Base-by-base conservation (phyloP, 1,140 invertebrate species). In the Drosophila suzukii region DNA sequence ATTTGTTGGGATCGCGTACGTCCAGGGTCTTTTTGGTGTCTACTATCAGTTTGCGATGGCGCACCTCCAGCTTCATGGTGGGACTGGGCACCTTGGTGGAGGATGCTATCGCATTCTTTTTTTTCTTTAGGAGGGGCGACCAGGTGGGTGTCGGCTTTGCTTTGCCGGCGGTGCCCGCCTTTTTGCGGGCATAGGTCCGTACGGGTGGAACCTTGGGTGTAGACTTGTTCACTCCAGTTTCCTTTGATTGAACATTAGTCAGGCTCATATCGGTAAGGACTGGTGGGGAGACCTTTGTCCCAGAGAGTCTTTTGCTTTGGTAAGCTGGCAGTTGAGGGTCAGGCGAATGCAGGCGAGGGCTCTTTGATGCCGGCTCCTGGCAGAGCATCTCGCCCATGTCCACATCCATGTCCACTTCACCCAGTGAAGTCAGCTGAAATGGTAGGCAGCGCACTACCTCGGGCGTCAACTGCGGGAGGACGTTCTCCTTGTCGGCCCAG, bases 161-260 rank as follows among this genome's bases (percentile, higher is more conserved):
- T 11, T 78, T 51, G 12, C n/a, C 34, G 4, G 43, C 5, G 0
- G 24, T 8, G 2, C 24, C 62, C 2, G 20, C 13, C 4, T 63
- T 79, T 20, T 58, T 61, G 0, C 85, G 81, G 4, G 81, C 46
- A 41, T 91, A 91, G 3, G 90, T 91, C 6, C 78, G 68, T n/a
- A 60, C 13, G 32, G 61, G 53, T n/a, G 62, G 47, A 15, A 59
- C 51, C 36, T 68, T 81, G 15, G 32, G 77, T 46, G 43, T 59
- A 10, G 49, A 53, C 5, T 51, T 59, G 2, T 17, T n/a, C 2
- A 50, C 13, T 3, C 30, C 32, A 0, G 53, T 20, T 12, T 76
- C 56, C 4, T 17, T 41, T 4, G 47, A n/a, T 39, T 62, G 63
- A 4, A 24, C n/a, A 8, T 10, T 32, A 27, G 27, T 17, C 2